Base-by-base conservation (phyloP, 2,113 vertebrate species). In the Crotalus horridus region DNA sequence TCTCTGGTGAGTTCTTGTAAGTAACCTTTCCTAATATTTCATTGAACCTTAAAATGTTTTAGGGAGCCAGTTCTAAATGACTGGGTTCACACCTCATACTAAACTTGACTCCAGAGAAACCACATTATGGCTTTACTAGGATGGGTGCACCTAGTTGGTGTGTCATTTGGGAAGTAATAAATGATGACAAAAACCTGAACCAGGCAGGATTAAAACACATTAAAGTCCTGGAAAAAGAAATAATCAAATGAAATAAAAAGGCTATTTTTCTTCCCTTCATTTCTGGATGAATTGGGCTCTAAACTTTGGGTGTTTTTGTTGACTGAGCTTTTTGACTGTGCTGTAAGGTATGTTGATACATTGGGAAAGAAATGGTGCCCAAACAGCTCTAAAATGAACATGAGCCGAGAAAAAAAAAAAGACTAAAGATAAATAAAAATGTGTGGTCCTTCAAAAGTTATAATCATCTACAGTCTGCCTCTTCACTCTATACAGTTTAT, bases 351-450 rank as follows among this genome's bases (percentile, higher is more conserved):
- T 69, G 3, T 61, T 56, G 92, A 59, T 48, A 11, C 9, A 10
- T 64, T 21, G 56, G 51, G 17, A 58, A 59, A 92, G 29, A 61
- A 96, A 96, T 43, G 33, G 33, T 55, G 94, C 95, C 97, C 97
- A 97, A 97, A 97, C 97, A 97, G 95, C 96, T 97, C 97, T 96
- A 29, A 97, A 97, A 98, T 96, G 88, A 96, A 87, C 95, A 97
- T 97, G 96, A 97, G 92, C 29, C 96, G 96, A 94, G 2, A 96
- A 90, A 92, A 95, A 95, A 96, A 95, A 95, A 95, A 95, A 96
- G 90, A 93, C 88, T 64, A 85, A 96, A 95, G 94, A 94, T 97
- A 98, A 98, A 97, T 97, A 97, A 93, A 97, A 97, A 94, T 96
- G 95, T 94, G 96, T n/a, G 3, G 96, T 96, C 96, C 46, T 96